A percentile compares a stretch with the other conserved stretches of the same genome.
Conservation (phyloP, 2,888 invertebrate species). For the Agrochola lychnidis region DNA sequence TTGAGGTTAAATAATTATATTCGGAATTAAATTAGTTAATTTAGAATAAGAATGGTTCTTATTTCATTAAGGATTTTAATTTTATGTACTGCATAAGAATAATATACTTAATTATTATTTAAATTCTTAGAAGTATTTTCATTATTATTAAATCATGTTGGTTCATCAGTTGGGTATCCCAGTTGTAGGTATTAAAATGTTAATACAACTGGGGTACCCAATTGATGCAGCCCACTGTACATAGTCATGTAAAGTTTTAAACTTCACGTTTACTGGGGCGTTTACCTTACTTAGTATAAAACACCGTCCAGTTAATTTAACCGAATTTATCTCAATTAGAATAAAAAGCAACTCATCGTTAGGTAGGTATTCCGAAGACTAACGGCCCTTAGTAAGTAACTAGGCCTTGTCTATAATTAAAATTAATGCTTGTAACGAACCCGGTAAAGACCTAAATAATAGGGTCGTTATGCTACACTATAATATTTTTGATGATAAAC, state of each 20-base stretch:
- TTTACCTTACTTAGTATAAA: not conserved
- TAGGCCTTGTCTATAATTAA: conserved; percentile 38
- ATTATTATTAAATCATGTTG: no score
- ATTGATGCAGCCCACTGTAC: no score
- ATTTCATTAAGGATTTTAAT: no score
- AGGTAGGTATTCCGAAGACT: conserved; percentile 1
- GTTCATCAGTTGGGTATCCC: no score
- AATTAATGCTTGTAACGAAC: conserved; percentile 26
- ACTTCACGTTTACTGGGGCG: not conserved
- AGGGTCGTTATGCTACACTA: conserved; percentile 13
- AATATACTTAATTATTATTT: no score
- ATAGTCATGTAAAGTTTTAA: not conserved
- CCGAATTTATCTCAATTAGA: conserved; percentile 34
- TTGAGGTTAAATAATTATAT: no score
- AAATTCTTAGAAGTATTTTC: no score
- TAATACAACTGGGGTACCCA: no score
- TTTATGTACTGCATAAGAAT: no score
- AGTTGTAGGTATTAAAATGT: no score
- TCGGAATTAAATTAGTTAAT: no score
- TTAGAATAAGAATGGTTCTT: no score
- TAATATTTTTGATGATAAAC: conserved; percentile 1
- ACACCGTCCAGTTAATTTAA: not conserved
- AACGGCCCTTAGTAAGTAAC: conserved; percentile 4
- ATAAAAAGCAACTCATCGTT: conserved; percentile 36
- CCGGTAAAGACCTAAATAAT: conserved; percentile 1